Base-by-base conservation (phyloP, 2,113 vertebrate genomes). In the Halcyon senegalensis region DNA sequence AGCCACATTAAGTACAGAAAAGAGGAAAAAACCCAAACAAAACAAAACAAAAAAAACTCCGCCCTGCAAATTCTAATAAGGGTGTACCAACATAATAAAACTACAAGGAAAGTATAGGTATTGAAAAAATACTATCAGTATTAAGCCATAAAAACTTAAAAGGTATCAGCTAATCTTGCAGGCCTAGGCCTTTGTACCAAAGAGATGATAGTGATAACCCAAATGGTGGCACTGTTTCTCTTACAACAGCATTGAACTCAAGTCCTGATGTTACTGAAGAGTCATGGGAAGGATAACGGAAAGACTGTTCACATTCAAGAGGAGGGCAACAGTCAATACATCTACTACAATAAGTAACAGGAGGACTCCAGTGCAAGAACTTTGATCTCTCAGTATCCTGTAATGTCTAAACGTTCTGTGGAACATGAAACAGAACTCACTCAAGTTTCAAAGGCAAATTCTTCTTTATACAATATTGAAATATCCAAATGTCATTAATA, bases 161-260 rank as follows among this genome's bases (percentile, higher is more conserved):
- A 24, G 25, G 28, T 35, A 55, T 23, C 17, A 43, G 16, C 20
- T 37, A 25, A 33, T 4, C 5, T 37, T 35, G 9, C 43, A 53
- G 33, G 23, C 30, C 13, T 23, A 20, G 56, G 46, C 9, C 41
- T 9, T 3, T 5, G 25, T 11, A 79, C 39, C 20, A 50, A 41
- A 60, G 35, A 20, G 23, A 37, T 17, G 51, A 27, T 6, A 9
- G 4, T 8, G 53, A 53, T 10, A 56, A 69, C 51, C 90, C 93
- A 77, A 77, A 0, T 17, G 79, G 83, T 88, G 91, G 90, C 91
- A 84, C 93, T 74, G 68, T 48, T 95, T 56, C 73, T 46, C 64
- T 60, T 74, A 7, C 50, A 68, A 30, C 37, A 33, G 35, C 84
- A 12, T 0, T 16, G n/a, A 77, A 41, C 31, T n/a, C 1, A 31